Evolutionary conservation across 2,797 vertebrate genomes (phyloP).

Genomic region (Falco rusticolus): DNA sequence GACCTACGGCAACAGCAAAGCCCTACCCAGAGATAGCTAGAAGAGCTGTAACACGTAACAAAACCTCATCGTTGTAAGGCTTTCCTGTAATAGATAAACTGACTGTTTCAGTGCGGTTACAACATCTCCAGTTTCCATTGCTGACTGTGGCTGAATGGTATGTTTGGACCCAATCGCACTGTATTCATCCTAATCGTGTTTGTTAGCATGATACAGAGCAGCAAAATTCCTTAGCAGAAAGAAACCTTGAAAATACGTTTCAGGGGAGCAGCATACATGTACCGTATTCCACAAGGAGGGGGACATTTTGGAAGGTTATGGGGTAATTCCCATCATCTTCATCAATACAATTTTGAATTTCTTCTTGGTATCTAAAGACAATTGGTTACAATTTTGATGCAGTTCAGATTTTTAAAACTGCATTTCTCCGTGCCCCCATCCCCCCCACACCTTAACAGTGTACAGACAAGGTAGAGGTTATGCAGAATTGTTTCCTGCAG

Average conservation of each 20-base stretch:
- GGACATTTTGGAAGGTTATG: neutral
- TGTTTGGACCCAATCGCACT: neutral
- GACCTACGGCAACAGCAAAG: neutral
- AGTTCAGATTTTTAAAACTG: neutral
- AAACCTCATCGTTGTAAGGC: neutral
- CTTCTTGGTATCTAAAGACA: neutral
- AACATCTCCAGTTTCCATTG: neutral
- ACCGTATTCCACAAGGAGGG: neutral
- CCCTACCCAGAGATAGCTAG: neutral
- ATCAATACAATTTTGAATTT: neutral
- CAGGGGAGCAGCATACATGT: neutral
- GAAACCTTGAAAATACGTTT: neutral
- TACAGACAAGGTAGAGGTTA: neutral
- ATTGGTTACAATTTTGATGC: neutral
- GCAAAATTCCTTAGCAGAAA: neutral
- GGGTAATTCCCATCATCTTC: neutral
- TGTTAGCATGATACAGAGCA: neutral
- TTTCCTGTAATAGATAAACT: neutral
- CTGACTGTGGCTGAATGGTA: neutral
- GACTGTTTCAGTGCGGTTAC: rapidly evolving
- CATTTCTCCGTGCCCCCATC: neutral
- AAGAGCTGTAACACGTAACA: neutral
- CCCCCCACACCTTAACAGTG: neutral
- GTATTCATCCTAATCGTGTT: neutral
- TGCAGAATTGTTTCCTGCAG: neutral